Evolutionary conservation across 2,113 vertebrate genomes (phyloP).

Genomic region (Mus pahari): DNA sequence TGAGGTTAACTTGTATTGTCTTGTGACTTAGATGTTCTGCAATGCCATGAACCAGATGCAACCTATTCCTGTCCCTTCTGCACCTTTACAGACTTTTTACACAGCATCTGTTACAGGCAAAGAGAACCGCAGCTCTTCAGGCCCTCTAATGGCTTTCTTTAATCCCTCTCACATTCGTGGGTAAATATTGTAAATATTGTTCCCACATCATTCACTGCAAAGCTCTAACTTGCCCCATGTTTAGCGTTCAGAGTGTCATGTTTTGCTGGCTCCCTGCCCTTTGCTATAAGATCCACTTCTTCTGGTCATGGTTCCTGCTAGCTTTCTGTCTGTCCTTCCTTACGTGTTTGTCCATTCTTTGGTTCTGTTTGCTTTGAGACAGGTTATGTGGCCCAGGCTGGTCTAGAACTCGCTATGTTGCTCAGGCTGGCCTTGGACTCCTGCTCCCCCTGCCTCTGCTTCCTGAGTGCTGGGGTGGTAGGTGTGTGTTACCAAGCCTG

Average conservation of each 20-base stretch:
- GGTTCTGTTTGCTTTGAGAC: not conserved
- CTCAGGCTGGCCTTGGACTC: not conserved
- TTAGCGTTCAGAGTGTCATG: not conserved
- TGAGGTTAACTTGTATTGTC: not conserved
- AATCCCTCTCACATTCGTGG: not conserved
- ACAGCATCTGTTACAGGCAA: not conserved
- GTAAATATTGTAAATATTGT: not conserved
- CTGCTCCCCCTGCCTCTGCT: not conserved
- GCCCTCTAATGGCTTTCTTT: not conserved
- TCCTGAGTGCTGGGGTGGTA: not conserved
- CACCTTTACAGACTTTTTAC: not conserved
- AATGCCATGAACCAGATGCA: not conserved
- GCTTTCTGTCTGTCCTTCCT: slow-evolving; percentile 28
- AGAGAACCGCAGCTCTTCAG: not conserved
- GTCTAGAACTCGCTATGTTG: not conserved
- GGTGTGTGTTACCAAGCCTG: not conserved
- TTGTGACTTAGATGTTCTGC: not conserved
- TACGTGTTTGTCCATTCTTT: not conserved
- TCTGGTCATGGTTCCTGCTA: not conserved
- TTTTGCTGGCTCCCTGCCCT: not conserved
- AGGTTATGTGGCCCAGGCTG: not conserved
- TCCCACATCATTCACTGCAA: not conserved
- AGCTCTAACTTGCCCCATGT: not conserved
- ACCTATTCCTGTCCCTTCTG: not conserved
- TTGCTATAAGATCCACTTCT: not conserved